Base-by-base conservation (phyloP, 1,140 invertebrate genomes). In the Rhyacophila brunnea region DNA sequence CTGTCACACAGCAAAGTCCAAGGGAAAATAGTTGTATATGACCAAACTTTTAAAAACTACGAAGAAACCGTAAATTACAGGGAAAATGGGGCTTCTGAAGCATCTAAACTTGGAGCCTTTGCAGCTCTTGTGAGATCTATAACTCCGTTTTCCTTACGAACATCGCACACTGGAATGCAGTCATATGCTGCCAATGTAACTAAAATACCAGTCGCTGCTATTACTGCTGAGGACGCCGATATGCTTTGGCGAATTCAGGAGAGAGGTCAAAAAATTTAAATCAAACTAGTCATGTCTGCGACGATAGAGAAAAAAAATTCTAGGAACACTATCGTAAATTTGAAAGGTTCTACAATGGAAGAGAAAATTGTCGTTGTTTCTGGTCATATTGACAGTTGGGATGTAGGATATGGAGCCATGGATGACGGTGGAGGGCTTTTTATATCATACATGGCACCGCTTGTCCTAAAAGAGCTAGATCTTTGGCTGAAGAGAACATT, bases 351-450 rank as follows among this genome's bases (percentile, higher is more conserved):
- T n/a, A 60, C 68, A 34, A 51, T 74, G 48, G 81, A 84, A 9
- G 79, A 87, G 49, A 83, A 90, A 68, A 68, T 87, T 11, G 91
- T 95, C 0, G 79, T 93, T 9, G 81, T 95, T 6, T 91, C 89
- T 10, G 93, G 91, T 32, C 92, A 95, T 70, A 80, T 94, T 15
- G 92, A 95, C 69, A 91, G 87, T 66, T 95, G 92, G 92, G 92
- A 94, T 70, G 89, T 93, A n/a, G 92, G 91, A 7, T 81, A 88
- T 70, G 92, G 92, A 11, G 91, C 91, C 0, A 88, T 94, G 87
- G 92, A 95, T 70, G 91, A 94, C 70, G 92, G 89, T 44, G 88
- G 85, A 65, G 92, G 92, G 36, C 80, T 86, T 35, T 90, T 93
- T 60, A 86, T 93, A 50, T 90, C 90, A 2, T 92, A 89, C 88